These are phyloP conservation scores for Romanogobio albipinnatus DNA, from an alignment of 2,113 vertebrate genomes.

Conservation along the genomic window DNA sequence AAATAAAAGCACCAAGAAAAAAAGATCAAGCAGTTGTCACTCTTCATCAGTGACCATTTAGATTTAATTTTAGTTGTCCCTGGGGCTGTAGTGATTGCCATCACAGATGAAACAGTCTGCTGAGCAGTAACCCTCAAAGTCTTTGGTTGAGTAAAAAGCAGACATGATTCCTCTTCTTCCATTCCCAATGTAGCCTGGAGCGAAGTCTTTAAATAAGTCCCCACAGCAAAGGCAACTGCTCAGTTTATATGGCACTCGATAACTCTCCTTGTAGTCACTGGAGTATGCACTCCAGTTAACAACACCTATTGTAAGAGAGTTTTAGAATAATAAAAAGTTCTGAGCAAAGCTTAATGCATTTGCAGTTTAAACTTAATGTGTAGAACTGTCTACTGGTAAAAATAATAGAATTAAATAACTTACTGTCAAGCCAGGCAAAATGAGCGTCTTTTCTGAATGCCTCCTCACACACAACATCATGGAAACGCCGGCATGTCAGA, in stretches of 20 bases:
- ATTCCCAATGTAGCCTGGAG: background rate
- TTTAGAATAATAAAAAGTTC: background rate
- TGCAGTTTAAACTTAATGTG: background rate
- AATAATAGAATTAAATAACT: background rate
- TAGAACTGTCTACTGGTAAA: background rate
- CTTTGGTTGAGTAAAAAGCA: too few relatives aligned
- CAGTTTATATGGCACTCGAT: background rate
- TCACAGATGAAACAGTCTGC: background rate
- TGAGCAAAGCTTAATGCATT: background rate
- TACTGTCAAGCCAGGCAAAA: slow-evolving; percentile 2
- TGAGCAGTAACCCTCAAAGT: background rate
- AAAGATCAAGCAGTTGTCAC: background rate
- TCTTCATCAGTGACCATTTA: background rate
- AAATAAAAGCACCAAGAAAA: too few relatives aligned
- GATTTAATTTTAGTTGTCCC: background rate
- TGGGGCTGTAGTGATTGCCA: background rate
- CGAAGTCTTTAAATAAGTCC: background rate
- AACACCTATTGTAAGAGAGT: background rate
- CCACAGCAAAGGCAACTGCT: background rate
- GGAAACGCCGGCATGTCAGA: background rate
- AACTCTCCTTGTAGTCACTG: too few relatives aligned
- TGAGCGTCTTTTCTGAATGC: background rate
- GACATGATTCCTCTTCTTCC: background rate
- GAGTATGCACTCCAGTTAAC: too few relatives aligned
- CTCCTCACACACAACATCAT: background rate